phyloP scores from a whole-genome alignment of 2,113 vertebrate species.

The Mormoops blainvillei region DNA sequence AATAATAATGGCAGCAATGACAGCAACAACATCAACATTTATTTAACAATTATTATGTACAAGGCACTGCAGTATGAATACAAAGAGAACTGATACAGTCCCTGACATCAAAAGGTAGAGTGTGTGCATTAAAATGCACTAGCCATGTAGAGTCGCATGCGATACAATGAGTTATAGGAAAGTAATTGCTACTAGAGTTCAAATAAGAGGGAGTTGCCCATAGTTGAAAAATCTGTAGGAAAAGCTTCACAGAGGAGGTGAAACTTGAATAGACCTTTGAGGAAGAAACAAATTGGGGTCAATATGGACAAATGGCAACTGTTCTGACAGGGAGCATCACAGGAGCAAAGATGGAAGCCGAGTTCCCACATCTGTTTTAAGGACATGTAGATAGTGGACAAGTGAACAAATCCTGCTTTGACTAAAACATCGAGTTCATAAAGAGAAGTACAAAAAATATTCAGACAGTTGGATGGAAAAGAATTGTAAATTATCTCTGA shows the following conservation, averaged over 20 bases:
- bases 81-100: neutral
- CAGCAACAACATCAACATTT: neutral
- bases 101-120: neutral
- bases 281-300: neutral
- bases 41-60: neutral
- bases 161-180: constrained; percentile 1
- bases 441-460: neutral
- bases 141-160: neutral
- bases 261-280: neutral
- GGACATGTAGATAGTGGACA: neutral
- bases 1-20: neutral
- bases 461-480: neutral
- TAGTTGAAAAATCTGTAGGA: neutral
- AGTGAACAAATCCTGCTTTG: neutral
- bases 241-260: neutral
- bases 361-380: neutral
- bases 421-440: neutral
- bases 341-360: neutral
- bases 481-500: neutral
- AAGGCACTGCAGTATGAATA: neutral
- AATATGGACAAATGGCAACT: neutral
- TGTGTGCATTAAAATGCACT: neutral
- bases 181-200: neutral
- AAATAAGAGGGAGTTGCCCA: neutral
- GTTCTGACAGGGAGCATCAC: neutral